Percentiles rank a stretch among this genome's conserved stretches.
These are phyloP conservation scores for Aplochiton taeniatus DNA, from an alignment of 2,797 vertebrate genomes.

Conservation along the genomic window DNA sequence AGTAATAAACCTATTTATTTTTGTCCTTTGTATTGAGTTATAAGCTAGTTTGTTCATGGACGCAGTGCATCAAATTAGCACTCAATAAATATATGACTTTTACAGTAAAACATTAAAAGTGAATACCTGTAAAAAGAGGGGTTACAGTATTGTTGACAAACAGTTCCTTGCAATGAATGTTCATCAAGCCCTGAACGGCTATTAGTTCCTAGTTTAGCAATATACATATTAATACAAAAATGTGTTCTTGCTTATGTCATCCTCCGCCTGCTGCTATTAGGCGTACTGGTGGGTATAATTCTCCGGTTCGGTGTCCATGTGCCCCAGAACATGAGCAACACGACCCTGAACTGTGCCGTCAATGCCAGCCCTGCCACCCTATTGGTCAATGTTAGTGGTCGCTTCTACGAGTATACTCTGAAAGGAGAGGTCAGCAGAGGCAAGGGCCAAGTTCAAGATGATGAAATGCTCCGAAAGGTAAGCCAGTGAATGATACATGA, in stretches of 20 bases:
- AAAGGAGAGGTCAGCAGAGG: conserved; percentile 89
- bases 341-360: conserved; percentile 86
- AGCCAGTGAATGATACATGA: conserved; percentile 23
- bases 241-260: background rate
- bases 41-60: no score
- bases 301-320: conserved; percentile 91
- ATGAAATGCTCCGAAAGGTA: conserved; percentile 97
- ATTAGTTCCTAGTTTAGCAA: no score
- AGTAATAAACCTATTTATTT: no score
- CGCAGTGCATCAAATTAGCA: no score
- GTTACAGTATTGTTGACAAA: no score
- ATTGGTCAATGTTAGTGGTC: conserved; percentile 92
- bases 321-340: conserved; percentile 84
- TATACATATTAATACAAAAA: no score
- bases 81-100: no score
- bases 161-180: no score
- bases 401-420: conserved; percentile 93
- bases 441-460: conserved; percentile 88
- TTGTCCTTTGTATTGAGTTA: no score
- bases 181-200: no score
- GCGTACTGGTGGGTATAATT: conserved; percentile 90
- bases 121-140: no score
- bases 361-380: conserved; percentile 89
- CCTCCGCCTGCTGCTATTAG: conserved; percentile 59
- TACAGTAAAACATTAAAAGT: no score